Conservation (phyloP, 2,797 vertebrate genomes). For the Neosilurus mollespiculum region DNA sequence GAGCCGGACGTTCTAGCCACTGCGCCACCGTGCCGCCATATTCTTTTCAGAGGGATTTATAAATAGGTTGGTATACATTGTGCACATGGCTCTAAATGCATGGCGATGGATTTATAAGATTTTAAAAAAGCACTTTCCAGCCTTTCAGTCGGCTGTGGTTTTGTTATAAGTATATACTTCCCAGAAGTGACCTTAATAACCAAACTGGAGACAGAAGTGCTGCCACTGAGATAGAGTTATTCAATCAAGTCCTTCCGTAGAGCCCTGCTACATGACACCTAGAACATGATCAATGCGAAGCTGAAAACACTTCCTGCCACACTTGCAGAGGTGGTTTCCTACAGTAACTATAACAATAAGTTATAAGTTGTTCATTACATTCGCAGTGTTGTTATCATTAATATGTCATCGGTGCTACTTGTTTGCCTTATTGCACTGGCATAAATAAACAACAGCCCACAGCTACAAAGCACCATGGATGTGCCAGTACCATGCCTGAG, state of each 20-base stretch:
- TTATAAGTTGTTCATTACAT: not conserved
- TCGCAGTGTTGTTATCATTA: not conserved
- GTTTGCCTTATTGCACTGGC: not conserved
- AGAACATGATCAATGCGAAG: not conserved
- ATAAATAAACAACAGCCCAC: not conserved
- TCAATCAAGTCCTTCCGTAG: conserved; percentile 39
- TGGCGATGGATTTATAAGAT: not conserved
- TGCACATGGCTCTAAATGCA: not conserved
- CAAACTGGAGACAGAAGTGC: conserved; percentile 21
- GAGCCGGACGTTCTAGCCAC: no score
- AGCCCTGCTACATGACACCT: conserved; percentile 19
- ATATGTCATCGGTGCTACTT: not conserved
- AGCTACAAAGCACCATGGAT: conserved; percentile 8
- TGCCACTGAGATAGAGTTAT: conserved; percentile 30
- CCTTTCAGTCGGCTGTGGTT: not conserved
- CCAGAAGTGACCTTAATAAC: conserved; percentile 1
- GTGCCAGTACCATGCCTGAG: conserved; percentile 3
- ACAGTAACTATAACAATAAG: not conserved
- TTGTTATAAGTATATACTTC: not conserved
- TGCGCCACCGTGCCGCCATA: no score
- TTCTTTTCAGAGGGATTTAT: not conserved
- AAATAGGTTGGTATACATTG: not conserved
- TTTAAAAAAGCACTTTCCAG: not conserved
- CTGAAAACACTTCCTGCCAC: not conserved
- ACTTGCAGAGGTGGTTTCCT: not conserved